A percentile compares a stretch with the other conserved stretches of the same genome.
These are phyloP conservation scores for Euborellia annulipes DNA, from an alignment of 1,140 invertebrate genomes.

Conservation along the genomic window DNA sequence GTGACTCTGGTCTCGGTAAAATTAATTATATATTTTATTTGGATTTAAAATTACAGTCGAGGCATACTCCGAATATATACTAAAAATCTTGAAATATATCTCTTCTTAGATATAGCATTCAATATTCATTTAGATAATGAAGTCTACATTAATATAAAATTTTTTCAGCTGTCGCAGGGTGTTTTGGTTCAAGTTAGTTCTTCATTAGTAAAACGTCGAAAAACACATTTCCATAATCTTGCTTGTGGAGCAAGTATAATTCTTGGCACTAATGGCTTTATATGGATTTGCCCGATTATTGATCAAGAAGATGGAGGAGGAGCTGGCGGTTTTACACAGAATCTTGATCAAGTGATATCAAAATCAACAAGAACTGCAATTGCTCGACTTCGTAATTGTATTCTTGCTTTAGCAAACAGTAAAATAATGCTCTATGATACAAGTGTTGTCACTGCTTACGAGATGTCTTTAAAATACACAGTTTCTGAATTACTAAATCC, in stretches of 20 bases:
- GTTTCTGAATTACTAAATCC: constrained; percentile 64
- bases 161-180: constrained; percentile 57
- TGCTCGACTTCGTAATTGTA: constrained; percentile 74
- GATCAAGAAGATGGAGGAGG: constrained; percentile 36
- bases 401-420: constrained; percentile 64
- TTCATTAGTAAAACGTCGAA: constrained; percentile 81
- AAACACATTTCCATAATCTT: constrained; percentile 92
- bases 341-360: constrained; percentile 58
- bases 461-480: constrained; percentile 70
- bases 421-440: constrained; percentile 86
- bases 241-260: constrained; percentile 82
- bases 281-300: constrained; percentile 76
- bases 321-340: constrained; percentile 64
- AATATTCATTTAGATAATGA: not conserved
- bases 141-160: constrained; percentile 11
- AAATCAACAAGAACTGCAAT: constrained; percentile 63
- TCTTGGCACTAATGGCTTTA: constrained; percentile 90
- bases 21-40: too few relatives aligned
- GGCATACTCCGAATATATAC: too few relatives aligned
- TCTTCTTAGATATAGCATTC: not conserved
- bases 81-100: constrained; percentile 7
- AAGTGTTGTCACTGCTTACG: constrained; percentile 79
- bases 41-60: too few relatives aligned
- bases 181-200: constrained; percentile 82
- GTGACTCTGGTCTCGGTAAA: too few relatives aligned